Evolutionary conservation across 2,888 invertebrate species (phyloP).

Genomic region (Aphidoletes aphidimyza): DNA sequence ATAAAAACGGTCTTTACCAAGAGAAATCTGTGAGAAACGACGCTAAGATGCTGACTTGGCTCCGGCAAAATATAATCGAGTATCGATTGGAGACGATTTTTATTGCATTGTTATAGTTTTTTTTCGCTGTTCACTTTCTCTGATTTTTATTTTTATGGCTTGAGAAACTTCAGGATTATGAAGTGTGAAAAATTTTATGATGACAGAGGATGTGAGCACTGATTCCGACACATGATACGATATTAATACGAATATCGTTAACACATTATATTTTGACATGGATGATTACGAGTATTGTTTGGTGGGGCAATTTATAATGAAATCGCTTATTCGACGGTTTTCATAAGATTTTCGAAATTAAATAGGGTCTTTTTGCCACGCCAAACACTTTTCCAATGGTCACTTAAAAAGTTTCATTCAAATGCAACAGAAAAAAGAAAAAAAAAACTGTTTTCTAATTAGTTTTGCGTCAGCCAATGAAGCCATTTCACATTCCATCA

Average conservation of each 20-base stretch:
- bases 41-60: not conserved
- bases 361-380: not conserved
- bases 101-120: not conserved
- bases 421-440: conserved; percentile 21
- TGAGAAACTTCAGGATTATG: not conserved
- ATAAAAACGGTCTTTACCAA: not conserved
- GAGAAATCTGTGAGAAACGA: not conserved
- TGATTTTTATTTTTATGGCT: not conserved
- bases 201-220: not conserved
- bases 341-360: too few species aligned
- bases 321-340: not conserved
- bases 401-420: not conserved
- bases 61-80: not conserved
- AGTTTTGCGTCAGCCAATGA: not conserved
- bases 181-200: not conserved
- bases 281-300: not conserved
- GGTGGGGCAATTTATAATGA: not conserved
- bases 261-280: conserved; percentile 12
- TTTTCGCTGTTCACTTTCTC: not conserved
- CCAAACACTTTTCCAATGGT: not conserved
- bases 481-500: not conserved
- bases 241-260: conserved; percentile 9
- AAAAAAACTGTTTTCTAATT: conserved; percentile 39
- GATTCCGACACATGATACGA: too few species aligned
- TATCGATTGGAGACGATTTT: not conserved